A percentile compares a stretch with the other conserved stretches of the same genome.
phyloP scores from a whole-genome alignment of 2,888 invertebrate species.

The Cyclophora punctaria region DNA sequence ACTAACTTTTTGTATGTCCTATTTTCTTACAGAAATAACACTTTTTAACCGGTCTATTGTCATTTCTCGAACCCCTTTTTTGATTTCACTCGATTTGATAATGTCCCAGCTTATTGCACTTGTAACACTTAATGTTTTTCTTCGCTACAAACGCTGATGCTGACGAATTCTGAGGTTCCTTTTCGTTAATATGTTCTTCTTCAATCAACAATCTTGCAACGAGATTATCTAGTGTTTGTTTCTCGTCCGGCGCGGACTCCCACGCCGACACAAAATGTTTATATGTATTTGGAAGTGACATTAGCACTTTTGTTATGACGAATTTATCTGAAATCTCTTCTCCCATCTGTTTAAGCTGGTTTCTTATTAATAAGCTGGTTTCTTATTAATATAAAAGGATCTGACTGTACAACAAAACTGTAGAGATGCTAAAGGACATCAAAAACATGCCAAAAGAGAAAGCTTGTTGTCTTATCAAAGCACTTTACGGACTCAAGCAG shows the following conservation, averaged over 20 bases:
- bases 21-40: constrained; percentile 13
- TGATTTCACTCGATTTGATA: not conserved
- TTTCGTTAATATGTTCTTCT: constrained; percentile 20
- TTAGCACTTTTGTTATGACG: constrained; percentile 9
- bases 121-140: not conserved
- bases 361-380: too few species aligned
- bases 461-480: too few species aligned
- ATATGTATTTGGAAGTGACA: constrained; percentile 29
- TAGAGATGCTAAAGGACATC: too few species aligned
- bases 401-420: too few species aligned
- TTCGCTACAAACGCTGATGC: not conserved
- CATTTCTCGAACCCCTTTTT: not conserved
- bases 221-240: constrained; percentile 19
- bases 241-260: constrained; percentile 22
- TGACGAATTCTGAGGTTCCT: not conserved
- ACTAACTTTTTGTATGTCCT: constrained; percentile 13
- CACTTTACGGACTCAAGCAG: too few species aligned
- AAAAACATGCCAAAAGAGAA: too few species aligned
- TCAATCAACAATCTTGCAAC: constrained; percentile 21
- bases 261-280: constrained; percentile 36
- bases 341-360: constrained; percentile 23
- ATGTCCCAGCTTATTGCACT: not conserved
- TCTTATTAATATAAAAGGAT: too few species aligned
- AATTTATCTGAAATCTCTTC: constrained; percentile 19
- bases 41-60: not conserved